phyloP scores from a whole-genome alignment of 2,797 vertebrate genomes.

The Ispidina picta region DNA sequence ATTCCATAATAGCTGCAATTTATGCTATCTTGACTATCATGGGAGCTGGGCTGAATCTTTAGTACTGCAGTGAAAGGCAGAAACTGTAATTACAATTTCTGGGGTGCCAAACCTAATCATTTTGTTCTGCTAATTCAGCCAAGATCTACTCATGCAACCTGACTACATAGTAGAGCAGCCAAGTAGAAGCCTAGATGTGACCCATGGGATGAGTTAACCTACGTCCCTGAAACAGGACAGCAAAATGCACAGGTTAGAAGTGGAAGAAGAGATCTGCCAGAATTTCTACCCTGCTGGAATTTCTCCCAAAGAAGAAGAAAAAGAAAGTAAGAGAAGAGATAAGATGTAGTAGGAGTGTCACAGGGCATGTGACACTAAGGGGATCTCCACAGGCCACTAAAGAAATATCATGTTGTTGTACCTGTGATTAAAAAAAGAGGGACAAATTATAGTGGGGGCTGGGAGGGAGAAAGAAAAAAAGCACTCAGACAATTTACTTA shows the following conservation, averaged over 20 bases:
- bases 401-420: neutral
- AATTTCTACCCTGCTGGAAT: neutral
- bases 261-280: neutral
- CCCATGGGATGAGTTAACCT: neutral
- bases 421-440: neutral
- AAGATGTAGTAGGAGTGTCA: fast-evolving
- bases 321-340: neutral
- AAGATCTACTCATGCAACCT: neutral
- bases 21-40: neutral
- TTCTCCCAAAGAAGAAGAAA: neutral
- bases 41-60: constrained; percentile 12
- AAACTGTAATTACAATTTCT: constrained; percentile 36
- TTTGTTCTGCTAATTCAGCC: constrained; percentile 37
- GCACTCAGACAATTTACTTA: neutral
- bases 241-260: neutral
- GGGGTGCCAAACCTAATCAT: neutral
- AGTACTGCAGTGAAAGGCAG: neutral
- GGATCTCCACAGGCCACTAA: neutral
- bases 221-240: neutral
- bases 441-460: neutral
- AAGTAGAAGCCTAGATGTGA: neutral
- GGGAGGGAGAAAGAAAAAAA: neutral
- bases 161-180: neutral
- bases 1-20: neutral
- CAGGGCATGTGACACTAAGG: neutral